phyloP scores from a whole-genome alignment of 2,113 vertebrate genomes.

The Trinectes maculatus region DNA sequence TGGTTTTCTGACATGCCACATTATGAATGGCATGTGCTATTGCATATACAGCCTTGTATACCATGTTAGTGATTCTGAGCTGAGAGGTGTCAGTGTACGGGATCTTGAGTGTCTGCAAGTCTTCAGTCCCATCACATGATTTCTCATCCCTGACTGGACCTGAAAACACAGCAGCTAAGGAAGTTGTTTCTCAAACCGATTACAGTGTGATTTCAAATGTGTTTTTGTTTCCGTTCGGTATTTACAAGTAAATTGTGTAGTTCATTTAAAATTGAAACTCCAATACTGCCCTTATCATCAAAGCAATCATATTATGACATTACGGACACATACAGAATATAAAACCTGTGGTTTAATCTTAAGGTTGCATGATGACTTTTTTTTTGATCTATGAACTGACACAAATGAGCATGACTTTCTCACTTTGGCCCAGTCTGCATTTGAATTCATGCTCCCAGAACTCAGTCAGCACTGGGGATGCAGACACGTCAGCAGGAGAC shows the following conservation, averaged over 20 bases:
- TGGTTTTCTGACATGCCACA: constrained; percentile 51
- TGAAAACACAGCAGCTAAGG: constrained; percentile 1
- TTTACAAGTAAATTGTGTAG: too few relatives aligned
- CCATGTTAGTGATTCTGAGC: constrained; percentile 76
- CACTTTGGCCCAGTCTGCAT: constrained; percentile 66
- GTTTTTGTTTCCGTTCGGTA: too few relatives aligned
- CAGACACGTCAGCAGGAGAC: constrained; percentile 39
- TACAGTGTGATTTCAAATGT: too few relatives aligned
- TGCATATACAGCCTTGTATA: constrained; percentile 80
- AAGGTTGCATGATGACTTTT: too few relatives aligned
- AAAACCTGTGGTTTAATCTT: too few relatives aligned
- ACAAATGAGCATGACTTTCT: background rate
- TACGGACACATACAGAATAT: too few relatives aligned
- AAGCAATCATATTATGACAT: too few relatives aligned
- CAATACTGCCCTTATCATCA: too few relatives aligned
- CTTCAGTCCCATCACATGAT: constrained; percentile 70
- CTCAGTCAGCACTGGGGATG: constrained; percentile 62
- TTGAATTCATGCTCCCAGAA: constrained; percentile 77
- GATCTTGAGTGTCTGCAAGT: constrained; percentile 55
- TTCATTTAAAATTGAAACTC: too few relatives aligned
- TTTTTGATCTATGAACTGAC: too few relatives aligned
- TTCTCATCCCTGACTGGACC: background rate
- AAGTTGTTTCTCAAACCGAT: background rate
- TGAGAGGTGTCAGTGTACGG: constrained; percentile 77
- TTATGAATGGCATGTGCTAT: constrained; percentile 74